A percentile compares a stretch with the other conserved stretches of the same genome.
Evolutionary conservation across 2,797 vertebrate species (phyloP).

Genomic region (Rallus crepitans): DNA sequence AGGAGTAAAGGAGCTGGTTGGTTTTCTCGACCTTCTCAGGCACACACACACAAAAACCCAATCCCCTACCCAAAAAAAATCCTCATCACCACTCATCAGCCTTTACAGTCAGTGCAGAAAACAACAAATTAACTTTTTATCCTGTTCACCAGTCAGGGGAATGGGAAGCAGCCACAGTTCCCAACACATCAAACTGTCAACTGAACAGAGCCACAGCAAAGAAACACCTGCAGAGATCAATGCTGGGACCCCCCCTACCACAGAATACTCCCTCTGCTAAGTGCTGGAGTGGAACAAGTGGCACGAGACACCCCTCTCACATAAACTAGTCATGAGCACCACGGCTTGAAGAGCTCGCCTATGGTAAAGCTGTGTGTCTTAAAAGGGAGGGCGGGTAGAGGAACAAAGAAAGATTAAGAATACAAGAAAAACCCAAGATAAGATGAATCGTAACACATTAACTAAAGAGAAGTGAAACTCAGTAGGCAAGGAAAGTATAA

Average conservation of each 20-base stretch:
- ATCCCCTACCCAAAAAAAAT: not conserved
- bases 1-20: not conserved
- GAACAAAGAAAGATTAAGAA: not conserved
- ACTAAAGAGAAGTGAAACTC: not conserved
- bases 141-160: not conserved
- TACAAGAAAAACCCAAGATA: not conserved
- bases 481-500: not conserved
- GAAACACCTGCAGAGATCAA: not conserved
- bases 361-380: not conserved
- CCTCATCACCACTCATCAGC: not conserved
- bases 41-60: not conserved
- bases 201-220: not conserved
- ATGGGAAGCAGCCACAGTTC: not conserved
- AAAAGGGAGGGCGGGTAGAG: rapidly evolving
- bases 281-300: rapidly evolving
- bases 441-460: not conserved
- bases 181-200: not conserved
- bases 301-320: not conserved
- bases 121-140: conserved; percentile 50
- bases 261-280: not conserved
- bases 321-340: not conserved
- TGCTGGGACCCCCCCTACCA: not conserved
- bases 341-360: rapidly evolving
- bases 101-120: not conserved
- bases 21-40: conserved; percentile 1